These are phyloP conservation scores for Nomada lathburiana DNA, from an alignment of 2,888 invertebrate species.

Conservation along the genomic window DNA sequence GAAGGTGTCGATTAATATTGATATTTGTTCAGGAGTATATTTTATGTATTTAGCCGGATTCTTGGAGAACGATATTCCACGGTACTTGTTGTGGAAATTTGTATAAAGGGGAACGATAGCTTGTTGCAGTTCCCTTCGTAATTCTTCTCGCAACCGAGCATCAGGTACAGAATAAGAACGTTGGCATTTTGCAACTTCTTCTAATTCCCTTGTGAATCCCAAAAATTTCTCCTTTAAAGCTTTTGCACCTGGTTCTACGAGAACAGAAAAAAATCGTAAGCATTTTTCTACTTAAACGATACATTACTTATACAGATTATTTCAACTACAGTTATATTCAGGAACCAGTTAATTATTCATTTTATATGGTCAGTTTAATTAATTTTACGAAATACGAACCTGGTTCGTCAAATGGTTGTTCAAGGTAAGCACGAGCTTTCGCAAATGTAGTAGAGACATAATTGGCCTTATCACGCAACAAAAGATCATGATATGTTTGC, in stretches of 20 bases:
- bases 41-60: slow-evolving; percentile 97
- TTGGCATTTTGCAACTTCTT: slow-evolving; percentile 94
- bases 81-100: slow-evolving; percentile 91
- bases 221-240: slow-evolving; percentile 81
- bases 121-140: slow-evolving; percentile 96
- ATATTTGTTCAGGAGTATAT: slow-evolving; percentile 94
- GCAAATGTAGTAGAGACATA: slow-evolving; percentile 81
- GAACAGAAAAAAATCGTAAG: slow-evolving; percentile 15
- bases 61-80: slow-evolving; percentile 93
- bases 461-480: slow-evolving; percentile 78
- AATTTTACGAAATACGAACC: slow-evolving; percentile 67
- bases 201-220: slow-evolving; percentile 97
- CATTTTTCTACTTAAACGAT: no score
- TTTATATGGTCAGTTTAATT: neutral
- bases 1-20: slow-evolving; percentile 93
- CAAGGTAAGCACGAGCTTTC: slow-evolving; percentile 79
- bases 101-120: slow-evolving; percentile 94
- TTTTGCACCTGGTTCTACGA: slow-evolving; percentile 85
- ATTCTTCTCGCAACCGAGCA: slow-evolving; percentile 93
- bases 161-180: slow-evolving; percentile 97
- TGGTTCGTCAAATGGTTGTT: slow-evolving; percentile 80
- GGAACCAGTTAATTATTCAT: neutral
- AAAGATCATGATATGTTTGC: slow-evolving; percentile 92
- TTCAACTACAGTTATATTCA: slow-evolving; percentile 4
- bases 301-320: slow-evolving; percentile 12